Conservation (phyloP, 2,113 vertebrate species). For the Hemichromis elongatus region DNA sequence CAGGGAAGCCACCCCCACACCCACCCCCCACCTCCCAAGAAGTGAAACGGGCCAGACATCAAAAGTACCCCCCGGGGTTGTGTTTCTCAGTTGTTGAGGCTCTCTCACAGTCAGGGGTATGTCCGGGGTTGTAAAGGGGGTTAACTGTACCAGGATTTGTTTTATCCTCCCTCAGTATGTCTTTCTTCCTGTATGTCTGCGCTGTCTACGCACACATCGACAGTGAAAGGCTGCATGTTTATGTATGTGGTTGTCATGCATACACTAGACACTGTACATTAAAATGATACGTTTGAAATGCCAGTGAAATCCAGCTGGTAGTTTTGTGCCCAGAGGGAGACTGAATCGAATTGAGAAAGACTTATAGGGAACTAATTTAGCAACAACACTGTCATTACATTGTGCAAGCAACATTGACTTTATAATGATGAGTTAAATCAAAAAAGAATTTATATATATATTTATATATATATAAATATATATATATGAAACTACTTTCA, state of each 20-base stretch:
- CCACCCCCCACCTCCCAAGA: conserved; percentile 32
- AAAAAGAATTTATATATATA: not conserved
- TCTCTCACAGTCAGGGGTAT: conserved; percentile 65
- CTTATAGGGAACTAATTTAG: not conserved
- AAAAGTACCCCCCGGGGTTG: conserved; percentile 61
- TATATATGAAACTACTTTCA: not conserved
- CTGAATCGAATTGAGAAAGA: not conserved
- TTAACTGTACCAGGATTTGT: conserved; percentile 68
- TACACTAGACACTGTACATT: not conserved
- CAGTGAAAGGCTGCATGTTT: not conserved
- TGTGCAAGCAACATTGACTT: not conserved
- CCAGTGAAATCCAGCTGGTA: not conserved
- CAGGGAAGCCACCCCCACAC: not conserved
- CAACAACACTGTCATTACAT: not conserved
- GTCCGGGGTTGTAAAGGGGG: conserved; percentile 57
- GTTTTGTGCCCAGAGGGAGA: not conserved
- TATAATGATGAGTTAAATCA: not conserved
- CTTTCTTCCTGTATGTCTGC: conserved; percentile 10
- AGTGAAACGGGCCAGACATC: conserved; percentile 61
- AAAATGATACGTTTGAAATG: not conserved
- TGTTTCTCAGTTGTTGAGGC: conserved; percentile 54
- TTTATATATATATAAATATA: not conserved
- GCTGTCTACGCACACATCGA: not conserved
- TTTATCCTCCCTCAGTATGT: conserved; percentile 38
- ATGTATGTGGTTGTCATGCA: not conserved